Conservation (phyloP, 2,113 vertebrate genomes). For the Toxostoma redivivum region DNA sequence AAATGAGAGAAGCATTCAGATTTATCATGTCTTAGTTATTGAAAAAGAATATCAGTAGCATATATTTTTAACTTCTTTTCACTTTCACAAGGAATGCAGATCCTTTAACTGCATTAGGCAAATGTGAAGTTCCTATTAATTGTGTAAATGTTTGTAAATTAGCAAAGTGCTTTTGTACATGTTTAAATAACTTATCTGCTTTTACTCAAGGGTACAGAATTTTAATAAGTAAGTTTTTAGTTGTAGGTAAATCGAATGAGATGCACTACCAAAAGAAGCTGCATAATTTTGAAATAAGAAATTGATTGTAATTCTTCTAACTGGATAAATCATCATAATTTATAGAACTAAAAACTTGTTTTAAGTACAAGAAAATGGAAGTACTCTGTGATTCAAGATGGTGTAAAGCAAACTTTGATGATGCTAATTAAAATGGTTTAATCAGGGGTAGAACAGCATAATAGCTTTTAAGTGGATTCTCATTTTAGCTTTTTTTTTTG, state of each 20-base stretch:
- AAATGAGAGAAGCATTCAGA: neutral
- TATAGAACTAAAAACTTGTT: neutral
- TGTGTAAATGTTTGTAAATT: neutral
- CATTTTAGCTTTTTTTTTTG: neutral
- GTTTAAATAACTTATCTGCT: neutral
- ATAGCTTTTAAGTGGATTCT: neutral
- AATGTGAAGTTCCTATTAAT: neutral
- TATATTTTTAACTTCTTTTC: neutral
- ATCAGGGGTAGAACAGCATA: neutral
- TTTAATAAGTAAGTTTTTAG: neutral
- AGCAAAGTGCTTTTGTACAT: neutral
- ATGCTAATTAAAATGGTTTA: slow-evolving; percentile 1
- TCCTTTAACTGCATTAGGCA: neutral
- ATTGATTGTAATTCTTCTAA: neutral
- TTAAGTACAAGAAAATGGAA: neutral
- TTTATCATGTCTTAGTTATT: neutral
- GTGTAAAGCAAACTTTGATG: neutral
- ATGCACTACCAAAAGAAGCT: neutral
- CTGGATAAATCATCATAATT: neutral
- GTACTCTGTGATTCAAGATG: neutral
- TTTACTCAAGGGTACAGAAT: neutral
- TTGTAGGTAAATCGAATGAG: neutral
- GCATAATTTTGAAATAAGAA: neutral
- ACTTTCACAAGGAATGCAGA: neutral
- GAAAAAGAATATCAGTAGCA: neutral